Conservation (phyloP, 1,140 invertebrate species). For the Cataglyphis hispanica region DNA sequence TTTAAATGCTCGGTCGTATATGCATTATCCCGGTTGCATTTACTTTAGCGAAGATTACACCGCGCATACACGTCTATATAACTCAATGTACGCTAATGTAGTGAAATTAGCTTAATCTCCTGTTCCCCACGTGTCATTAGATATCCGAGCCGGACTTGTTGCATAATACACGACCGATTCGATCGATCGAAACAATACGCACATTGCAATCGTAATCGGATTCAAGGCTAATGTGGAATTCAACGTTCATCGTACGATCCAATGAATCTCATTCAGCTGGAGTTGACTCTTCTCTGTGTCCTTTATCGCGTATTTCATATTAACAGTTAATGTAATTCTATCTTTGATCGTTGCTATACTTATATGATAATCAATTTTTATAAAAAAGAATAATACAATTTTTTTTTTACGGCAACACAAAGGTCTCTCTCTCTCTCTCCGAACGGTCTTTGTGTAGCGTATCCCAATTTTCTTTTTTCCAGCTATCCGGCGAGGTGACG, state of each 20-base stretch:
- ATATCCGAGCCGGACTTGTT: conserved; percentile 54
- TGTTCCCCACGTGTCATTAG: conserved; percentile 57
- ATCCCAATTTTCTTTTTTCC: conserved; percentile 55
- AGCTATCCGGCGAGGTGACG: conserved; percentile 89
- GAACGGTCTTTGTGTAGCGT: conserved; percentile 15
- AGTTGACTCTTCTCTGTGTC: not conserved
- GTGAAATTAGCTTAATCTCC: conserved; percentile 58
- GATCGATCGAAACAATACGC: conserved; percentile 50
- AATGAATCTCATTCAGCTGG: conserved; percentile 23
- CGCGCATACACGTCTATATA: conserved; percentile 35
- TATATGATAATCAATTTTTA: not conserved
- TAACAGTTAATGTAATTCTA: not conserved
- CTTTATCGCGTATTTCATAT: not conserved
- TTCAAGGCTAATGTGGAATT: conserved; percentile 36
- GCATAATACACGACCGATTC: conserved; percentile 42
- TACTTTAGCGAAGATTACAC: conserved; percentile 44
- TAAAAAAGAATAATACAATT: not conserved
- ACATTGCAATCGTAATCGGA: conserved; percentile 44
- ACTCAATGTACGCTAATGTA: conserved; percentile 43
- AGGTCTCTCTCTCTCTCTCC: too few species aligned
- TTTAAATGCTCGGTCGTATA: conserved; percentile 27
- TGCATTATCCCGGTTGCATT: conserved; percentile 21
- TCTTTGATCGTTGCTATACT: not conserved
- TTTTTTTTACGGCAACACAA: not conserved
- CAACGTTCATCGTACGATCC: conserved; percentile 27